Evolutionary conservation across 1,140 invertebrate genomes (phyloP).

Genomic region (Drosophila pachea): DNA sequence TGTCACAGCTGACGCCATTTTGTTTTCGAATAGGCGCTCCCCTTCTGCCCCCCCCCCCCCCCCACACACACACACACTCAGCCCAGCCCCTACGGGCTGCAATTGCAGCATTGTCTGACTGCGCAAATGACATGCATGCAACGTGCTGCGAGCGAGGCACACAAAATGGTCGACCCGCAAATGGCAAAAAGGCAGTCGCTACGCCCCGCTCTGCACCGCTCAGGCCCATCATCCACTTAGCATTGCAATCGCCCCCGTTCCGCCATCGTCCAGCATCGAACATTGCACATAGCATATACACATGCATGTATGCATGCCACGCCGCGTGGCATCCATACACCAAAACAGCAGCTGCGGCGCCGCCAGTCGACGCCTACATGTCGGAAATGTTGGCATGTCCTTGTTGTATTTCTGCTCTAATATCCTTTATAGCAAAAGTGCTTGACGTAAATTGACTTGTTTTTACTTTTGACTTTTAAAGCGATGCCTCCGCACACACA

Average conservation of each 20-base stretch:
- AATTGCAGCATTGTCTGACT: slow-evolving; percentile 61
- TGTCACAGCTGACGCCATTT: slow-evolving; percentile 54
- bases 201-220: background rate
- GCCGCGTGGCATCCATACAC: slow-evolving; percentile 8
- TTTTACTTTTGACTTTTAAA: slow-evolving; percentile 78
- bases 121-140: slow-evolving; percentile 76
- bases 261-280: background rate
- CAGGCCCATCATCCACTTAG: no score
- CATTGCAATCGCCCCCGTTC: no score
- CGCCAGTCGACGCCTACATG: slow-evolving; percentile 74
- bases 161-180: slow-evolving; percentile 70
- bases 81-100: slow-evolving; percentile 18
- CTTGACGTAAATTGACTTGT: slow-evolving; percentile 78
- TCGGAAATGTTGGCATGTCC: slow-evolving; percentile 77
- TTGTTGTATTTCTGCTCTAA: slow-evolving; percentile 78
- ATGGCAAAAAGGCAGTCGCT: slow-evolving; percentile 57
- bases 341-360: slow-evolving; percentile 52
- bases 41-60: background rate
- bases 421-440: slow-evolving; percentile 78
- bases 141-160: slow-evolving; percentile 35
- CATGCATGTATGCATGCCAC: slow-evolving; percentile 2
- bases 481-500: slow-evolving; percentile 41
- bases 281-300: slow-evolving; percentile 1
- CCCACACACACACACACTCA: background rate
- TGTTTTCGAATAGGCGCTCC: slow-evolving; percentile 55